Conservation (phyloP, 1,140 invertebrate species). For the Chlorops oryzae region DNA sequence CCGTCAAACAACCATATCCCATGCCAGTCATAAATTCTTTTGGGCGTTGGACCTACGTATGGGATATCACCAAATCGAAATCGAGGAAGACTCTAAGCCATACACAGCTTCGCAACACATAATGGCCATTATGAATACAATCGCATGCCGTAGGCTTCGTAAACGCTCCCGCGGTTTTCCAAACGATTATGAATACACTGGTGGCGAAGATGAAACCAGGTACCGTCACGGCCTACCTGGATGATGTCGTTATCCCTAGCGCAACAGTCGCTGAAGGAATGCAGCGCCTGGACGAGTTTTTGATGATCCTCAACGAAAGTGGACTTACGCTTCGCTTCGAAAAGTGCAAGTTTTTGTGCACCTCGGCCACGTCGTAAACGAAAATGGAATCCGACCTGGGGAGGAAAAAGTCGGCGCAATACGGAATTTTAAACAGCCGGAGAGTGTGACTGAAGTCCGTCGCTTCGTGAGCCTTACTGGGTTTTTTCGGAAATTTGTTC, state of each 20-base stretch:
- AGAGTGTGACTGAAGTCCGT: background rate
- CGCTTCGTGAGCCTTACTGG: background rate
- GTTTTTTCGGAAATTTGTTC: slow-evolving; percentile 45
- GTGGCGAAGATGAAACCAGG: background rate
- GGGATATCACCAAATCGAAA: slow-evolving; percentile 51
- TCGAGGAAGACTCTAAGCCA: slow-evolving; percentile 30
- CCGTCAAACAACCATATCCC: slow-evolving; percentile 50
- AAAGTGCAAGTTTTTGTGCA: slow-evolving; percentile 11
- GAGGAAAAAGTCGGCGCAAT: background rate
- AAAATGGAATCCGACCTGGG: background rate
- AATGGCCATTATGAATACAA: slow-evolving; percentile 28
- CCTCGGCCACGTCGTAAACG: slow-evolving; percentile 23
- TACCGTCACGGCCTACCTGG: slow-evolving; percentile 20
- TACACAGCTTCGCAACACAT: slow-evolving; percentile 48
- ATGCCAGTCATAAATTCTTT: slow-evolving; percentile 48
- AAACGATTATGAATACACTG: slow-evolving; percentile 38
- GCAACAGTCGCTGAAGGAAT: slow-evolving; percentile 18
- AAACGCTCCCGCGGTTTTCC: slow-evolving; percentile 43
- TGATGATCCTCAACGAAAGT: background rate
- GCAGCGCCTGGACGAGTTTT: slow-evolving; percentile 6
- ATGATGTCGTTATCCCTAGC: slow-evolving; percentile 25
- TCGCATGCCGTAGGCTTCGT: slow-evolving; percentile 25
- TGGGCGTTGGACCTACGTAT: slow-evolving; percentile 45
- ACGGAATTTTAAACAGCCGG: background rate
- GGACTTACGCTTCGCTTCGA: slow-evolving; percentile 5